Conservation (phyloP, 2,113 vertebrate species). For the Archocentrus centrarchus region DNA sequence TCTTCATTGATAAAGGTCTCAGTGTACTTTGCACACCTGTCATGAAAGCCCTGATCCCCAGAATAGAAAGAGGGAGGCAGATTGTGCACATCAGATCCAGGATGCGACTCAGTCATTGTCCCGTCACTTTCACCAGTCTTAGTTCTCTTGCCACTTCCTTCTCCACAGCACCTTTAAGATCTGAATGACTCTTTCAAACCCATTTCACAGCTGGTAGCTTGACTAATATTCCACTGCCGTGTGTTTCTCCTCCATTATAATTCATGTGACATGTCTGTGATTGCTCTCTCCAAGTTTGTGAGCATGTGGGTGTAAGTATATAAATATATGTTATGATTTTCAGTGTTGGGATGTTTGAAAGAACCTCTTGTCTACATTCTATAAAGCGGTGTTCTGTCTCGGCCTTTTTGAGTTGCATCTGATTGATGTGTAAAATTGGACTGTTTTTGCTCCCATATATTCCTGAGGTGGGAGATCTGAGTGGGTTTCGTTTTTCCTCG, state of each 20-base stretch:
- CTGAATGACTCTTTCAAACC: constrained; percentile 67
- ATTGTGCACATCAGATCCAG: constrained; percentile 75
- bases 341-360: constrained; percentile 46
- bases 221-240: constrained; percentile 69
- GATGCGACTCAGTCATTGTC: constrained; percentile 62
- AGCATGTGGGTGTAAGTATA: constrained; percentile 49
- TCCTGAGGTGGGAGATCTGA: constrained; percentile 62
- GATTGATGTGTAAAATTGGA: constrained; percentile 73
- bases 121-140: constrained; percentile 42
- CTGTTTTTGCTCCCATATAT: constrained; percentile 70
- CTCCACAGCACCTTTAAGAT: constrained; percentile 44
- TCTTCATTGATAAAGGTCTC: constrained; percentile 26
- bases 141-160: constrained; percentile 51
- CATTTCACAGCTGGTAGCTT: constrained; percentile 76
- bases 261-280: constrained; percentile 58
- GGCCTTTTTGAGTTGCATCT: constrained; percentile 38
- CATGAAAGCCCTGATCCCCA: constrained; percentile 45
- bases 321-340: constrained; percentile 59
- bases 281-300: constrained; percentile 50
- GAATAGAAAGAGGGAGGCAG: constrained; percentile 55
- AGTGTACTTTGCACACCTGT: constrained; percentile 53
- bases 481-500: constrained; percentile 55
- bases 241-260: constrained; percentile 40
- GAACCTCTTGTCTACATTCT: constrained; percentile 55
- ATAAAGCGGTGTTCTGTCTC: constrained; percentile 57